Base-by-base conservation (phyloP, 2,113 vertebrate genomes). In the Microcebus ravelobensis region DNA sequence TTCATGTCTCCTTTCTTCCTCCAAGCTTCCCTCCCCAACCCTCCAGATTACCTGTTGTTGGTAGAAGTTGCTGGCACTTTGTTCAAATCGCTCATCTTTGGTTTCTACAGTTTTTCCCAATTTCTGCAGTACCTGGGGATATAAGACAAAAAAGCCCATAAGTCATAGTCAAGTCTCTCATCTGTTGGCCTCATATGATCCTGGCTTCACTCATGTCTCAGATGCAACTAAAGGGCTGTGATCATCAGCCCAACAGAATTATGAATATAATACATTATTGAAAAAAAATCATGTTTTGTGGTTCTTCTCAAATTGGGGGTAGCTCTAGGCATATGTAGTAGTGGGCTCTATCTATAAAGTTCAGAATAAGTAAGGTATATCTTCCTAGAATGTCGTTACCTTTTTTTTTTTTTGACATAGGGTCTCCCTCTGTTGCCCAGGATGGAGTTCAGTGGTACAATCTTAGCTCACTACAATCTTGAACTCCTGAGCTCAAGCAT, bases 81-180 rank as follows among this genome's bases (percentile, higher is more conserved):
- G 94, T 96, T 99, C 99, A 94, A 99, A 99, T 73, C 99, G 97
- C 48, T 99, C 99, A 9, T 99, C 99, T 98, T 99, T 99, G 61
- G 99, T 99, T 98, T 99, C 99, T 77, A 98, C 98, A 0, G 99
- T 98, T 98, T 99, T 99, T 29, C 99, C 99, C 97, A 99, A 91
- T 97, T 98, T 99, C 94, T 99, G 99, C 88, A 99, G 97, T 18
- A 99, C 99, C 99, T 99, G 98, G 0, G 79, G 97, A 95, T 73
- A 36, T 85, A 96, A 92, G n/a, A 91, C 2, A 95, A 55, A 96
- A 93, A 90, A 27, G 15, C 29, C 15, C 6, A 45, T n/a, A 6
- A 82, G 55, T 93, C 87, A 91, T 0, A 65, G 57, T 88, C 57
- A 70, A 94, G 36, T 57, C 31, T 97, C 50, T 39, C 79, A 76